Base-by-base conservation (phyloP, 2,888 invertebrate genomes). In the Alcis repandata region DNA sequence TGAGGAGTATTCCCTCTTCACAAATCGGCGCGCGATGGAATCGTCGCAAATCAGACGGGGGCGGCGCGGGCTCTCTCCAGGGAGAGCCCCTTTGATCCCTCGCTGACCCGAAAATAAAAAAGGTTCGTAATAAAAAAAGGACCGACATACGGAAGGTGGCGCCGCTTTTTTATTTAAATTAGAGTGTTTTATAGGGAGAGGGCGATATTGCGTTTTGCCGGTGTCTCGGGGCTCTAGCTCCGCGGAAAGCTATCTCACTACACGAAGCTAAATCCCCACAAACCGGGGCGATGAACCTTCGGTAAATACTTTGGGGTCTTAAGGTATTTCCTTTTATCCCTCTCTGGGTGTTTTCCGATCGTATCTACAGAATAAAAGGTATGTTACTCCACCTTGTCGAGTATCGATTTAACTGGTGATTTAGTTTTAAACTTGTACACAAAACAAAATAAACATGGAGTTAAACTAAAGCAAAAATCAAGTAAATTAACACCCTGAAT, bases 111-210 rank as follows among this genome's bases (percentile, higher is more conserved):
- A 92, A 91, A 92, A 92, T 92, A 92, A 93, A 93, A 92, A 93
- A 92, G 92, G 92, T 90, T 89, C 91, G 87, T 91, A 92, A 92
- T 92, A 92, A 92, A 93, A 82, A 89, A 92, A 89, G 90, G 89
- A 88, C 91, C 91, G 91, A 92, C 92, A 92, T 92, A 93, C 92
- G 92, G 91, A 92, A 92, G 92, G 92, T 92, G 91, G 91, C 91
- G 92, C 89, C 90, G 91, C 91, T 92, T 93, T 93, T 93, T 92
- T 93, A 92, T 93, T 93, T 93, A 93, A 93, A 93, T 92, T 93
- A 91, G 92, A 93, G 92, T 92, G 91, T 92, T 93, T 92, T 93
- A 92, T 93, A 89, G 91, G 89, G 90, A 90, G 88, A 87, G 89
- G 87, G 89, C 90, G 90, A 92, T 93, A 93, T 92, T 92, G 89